Evolutionary conservation across 2,888 invertebrate species (phyloP).

Genomic region (Prosopocoilus inquinatus): DNA sequence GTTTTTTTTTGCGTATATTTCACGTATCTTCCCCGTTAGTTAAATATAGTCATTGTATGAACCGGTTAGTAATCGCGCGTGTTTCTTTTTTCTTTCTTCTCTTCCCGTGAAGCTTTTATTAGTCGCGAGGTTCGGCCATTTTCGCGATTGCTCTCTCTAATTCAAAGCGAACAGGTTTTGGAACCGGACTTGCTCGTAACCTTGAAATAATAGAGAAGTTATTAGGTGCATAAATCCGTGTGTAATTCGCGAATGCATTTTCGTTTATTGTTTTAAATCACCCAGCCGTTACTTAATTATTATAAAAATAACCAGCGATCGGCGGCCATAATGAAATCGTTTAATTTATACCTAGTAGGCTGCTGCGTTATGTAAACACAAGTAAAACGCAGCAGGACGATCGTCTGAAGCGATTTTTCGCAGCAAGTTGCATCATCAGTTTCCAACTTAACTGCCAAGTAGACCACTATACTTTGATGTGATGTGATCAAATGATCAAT

Average conservation of each 20-base stretch:
- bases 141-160: conserved; percentile 14
- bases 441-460: too few relatives aligned
- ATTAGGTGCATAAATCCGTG: background rate
- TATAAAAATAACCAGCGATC: too few relatives aligned
- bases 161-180: conserved; percentile 16
- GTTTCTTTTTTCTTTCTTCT: background rate
- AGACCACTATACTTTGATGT: background rate
- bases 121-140: conserved; percentile 1
- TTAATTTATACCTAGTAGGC: too few relatives aligned
- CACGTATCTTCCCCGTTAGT: background rate
- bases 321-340: too few relatives aligned
- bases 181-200: conserved; percentile 19
- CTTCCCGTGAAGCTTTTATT: background rate
- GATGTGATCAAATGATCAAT: too few relatives aligned
- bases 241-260: too few relatives aligned
- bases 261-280: too few relatives aligned
- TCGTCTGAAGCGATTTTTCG: too few relatives aligned
- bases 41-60: background rate
- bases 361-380: too few relatives aligned
- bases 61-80: background rate
- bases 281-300: too few relatives aligned
- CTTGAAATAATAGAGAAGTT: conserved; percentile 6
- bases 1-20: background rate
- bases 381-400: too few relatives aligned
- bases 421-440: background rate